Base-by-base conservation (phyloP, 1,140 invertebrate genomes). In the Papilio xuthus region DNA sequence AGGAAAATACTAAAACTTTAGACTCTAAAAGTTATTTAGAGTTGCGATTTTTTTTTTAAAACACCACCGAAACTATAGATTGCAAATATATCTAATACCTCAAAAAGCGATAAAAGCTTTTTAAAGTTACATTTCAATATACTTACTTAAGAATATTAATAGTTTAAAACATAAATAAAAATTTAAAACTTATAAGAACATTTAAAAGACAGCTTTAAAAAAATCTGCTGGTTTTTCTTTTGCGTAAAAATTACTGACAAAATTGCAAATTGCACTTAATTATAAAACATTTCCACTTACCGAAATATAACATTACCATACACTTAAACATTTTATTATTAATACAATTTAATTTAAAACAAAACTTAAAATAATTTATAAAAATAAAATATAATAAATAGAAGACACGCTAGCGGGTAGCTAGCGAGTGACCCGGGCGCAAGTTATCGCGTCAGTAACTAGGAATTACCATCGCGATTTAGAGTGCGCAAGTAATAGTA, bases 291-390 rank as follows among this genome's bases (percentile, higher is more conserved):
- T 4, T 23, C n/a, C 13, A 37, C 72, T 56, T 56, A 74, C 72
- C 72, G 1, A 74, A 74, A 74, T 56, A 74, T 32, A 74, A n/a
- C 15, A 74, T 56, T 74, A n/a, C 47, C 18, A 15, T 0, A 32
- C 47, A 74, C 47, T 74, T 74, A 28, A 74, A 56, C 72, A 74
- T 74, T 74, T 50, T 73, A n/a, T 72, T 20, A 13, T 72, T 44
- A n/a, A 18, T 50, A 50, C 4, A 53, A 37, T 37, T 37, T 53
- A 70, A 26, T 71, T 71, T n/a, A 15, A 26, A 73, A 47, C 28
- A 28, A n/a, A n/a, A n/a, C n/a, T n/a, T n/a, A n/a, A n/a, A 18
- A 74, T 74, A 74, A 50, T 28, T 37, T 47, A 28, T 74, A 9
- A 53, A 53, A 56, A 74, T 20, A 37, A 23, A 44, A 26, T 44